A percentile compares a stretch with the other conserved stretches of the same genome.
These are phyloP conservation scores for Colletes gigas DNA, from an alignment of 1,140 invertebrate genomes.

Conservation along the genomic window DNA sequence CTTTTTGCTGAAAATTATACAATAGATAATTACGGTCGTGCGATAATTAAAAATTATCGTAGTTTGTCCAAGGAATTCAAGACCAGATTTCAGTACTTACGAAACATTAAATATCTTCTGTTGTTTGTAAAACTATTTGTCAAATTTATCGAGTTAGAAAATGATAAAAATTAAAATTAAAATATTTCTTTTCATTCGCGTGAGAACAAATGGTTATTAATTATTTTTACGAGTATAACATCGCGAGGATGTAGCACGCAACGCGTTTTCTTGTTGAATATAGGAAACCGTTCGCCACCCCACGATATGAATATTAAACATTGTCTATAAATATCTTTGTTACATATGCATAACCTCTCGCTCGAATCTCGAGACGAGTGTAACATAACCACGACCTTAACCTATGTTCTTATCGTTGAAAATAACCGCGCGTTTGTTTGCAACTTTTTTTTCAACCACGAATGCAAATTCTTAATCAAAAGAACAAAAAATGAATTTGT, in stretches of 20 bases:
- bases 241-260: too few relatives aligned
- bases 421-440: background rate
- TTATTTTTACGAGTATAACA: background rate
- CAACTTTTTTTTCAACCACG: background rate
- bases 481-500: too few relatives aligned
- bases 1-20: too few relatives aligned
- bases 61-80: too few relatives aligned
- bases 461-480: too few relatives aligned
- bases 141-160: too few relatives aligned
- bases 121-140: too few relatives aligned
- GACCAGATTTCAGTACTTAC: too few relatives aligned
- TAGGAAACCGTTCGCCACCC: background rate
- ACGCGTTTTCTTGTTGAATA: background rate
- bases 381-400: conserved; percentile 7
- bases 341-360: conserved; percentile 31
- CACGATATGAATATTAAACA: conserved; percentile 46
- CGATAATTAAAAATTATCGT: too few relatives aligned
- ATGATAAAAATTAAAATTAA: background rate
- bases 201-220: background rate
- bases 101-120: too few relatives aligned
- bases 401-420: background rate
- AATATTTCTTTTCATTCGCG: background rate
- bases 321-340: conserved; percentile 9
- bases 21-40: too few relatives aligned
- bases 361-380: background rate